Percentiles rank a stretch among this genome's conserved stretches.
phyloP scores from a whole-genome alignment of 2,797 vertebrate species.

The Pseudotriccus pelzelni region DNA sequence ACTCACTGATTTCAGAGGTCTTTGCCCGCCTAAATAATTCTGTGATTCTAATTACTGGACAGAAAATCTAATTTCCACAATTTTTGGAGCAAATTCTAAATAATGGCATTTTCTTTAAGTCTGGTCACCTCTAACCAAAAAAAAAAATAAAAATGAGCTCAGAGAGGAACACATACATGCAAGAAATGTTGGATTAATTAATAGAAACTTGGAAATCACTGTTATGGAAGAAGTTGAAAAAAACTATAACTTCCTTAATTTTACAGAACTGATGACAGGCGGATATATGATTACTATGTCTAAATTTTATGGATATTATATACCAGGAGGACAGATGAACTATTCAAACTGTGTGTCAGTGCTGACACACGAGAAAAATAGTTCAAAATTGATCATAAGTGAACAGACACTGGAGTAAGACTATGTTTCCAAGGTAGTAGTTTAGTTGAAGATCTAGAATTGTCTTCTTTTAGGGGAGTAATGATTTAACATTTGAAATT shows the following conservation, averaged over 20 bases:
- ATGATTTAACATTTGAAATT: not conserved
- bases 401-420: not conserved
- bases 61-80: not conserved
- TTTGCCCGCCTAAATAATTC: not conserved
- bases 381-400: not conserved
- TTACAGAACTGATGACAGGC: not conserved
- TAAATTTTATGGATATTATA: not conserved
- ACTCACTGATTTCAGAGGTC: not conserved
- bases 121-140: not conserved
- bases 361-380: not conserved
- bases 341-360: not conserved
- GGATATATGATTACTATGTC: not conserved
- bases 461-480: not conserved
- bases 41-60: not conserved
- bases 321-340: not conserved
- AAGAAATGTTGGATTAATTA: not conserved
- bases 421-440: not conserved
- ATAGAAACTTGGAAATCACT: not conserved
- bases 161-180: not conserved
- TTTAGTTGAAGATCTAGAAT: not conserved
- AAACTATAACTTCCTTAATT: not conserved
- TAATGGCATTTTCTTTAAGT: not conserved
- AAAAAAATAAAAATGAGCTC: not conserved
- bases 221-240: not conserved
- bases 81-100: not conserved